phyloP scores from a whole-genome alignment of 2,888 invertebrate genomes.

The Antitype chi region DNA sequence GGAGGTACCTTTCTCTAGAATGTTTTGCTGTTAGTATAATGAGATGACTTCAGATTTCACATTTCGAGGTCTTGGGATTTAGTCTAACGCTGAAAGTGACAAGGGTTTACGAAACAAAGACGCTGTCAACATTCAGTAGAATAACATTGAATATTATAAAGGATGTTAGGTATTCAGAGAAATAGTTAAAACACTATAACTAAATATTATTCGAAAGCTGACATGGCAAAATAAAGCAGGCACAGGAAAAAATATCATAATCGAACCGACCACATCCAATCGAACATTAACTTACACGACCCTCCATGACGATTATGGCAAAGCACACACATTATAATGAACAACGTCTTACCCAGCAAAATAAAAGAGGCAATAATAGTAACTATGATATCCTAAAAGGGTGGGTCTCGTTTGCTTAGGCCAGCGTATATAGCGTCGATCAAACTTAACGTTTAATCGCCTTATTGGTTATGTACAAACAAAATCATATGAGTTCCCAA shows the following conservation, averaged over 20 bases:
- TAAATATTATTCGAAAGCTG: not conserved
- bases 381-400: conserved; percentile 65
- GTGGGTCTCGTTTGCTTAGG: conserved; percentile 69
- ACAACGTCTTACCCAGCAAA: conserved; percentile 66
- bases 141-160: not conserved
- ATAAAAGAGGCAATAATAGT: conserved; percentile 67
- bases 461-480: conserved; percentile 59
- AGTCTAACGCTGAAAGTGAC: conserved; percentile 22
- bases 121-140: conserved; percentile 11
- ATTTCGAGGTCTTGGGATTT: conserved; percentile 38
- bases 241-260: conserved; percentile 45
- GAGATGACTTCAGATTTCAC: conserved; percentile 49
- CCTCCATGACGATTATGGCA: conserved; percentile 56
- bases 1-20: conserved; percentile 29
- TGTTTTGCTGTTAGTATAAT: conserved; percentile 53
- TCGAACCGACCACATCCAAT: conserved; percentile 31
- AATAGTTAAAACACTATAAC: not conserved
- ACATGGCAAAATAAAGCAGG: conserved; percentile 24
- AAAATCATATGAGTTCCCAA: conserved; percentile 54
- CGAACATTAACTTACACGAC: conserved; percentile 54
- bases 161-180: not conserved
- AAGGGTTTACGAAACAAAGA: conserved; percentile 34
- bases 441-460: conserved; percentile 73
- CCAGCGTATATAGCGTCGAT: conserved; percentile 65
- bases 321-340: conserved; percentile 64